Evolutionary conservation across 2,797 vertebrate species (phyloP).

Genomic region (Lerista edwardsae): DNA sequence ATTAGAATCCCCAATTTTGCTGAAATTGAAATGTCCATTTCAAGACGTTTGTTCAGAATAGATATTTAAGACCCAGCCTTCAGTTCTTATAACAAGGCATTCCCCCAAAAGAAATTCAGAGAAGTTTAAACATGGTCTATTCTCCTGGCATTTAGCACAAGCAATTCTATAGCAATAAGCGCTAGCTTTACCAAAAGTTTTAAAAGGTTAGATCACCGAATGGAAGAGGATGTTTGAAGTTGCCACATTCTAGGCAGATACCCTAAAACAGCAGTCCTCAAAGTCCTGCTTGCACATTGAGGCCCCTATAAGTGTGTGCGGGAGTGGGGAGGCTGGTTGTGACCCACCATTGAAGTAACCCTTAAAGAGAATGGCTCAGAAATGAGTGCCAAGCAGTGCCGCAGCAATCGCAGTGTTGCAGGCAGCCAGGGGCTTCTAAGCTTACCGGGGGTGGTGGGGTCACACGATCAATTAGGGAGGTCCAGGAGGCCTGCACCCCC

Average conservation of each 20-base stretch:
- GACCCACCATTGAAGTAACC: too few species aligned
- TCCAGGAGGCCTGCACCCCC: too few species aligned
- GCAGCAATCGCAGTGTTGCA: too few species aligned
- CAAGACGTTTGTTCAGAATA: constrained; percentile 24
- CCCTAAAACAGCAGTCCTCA: too few species aligned
- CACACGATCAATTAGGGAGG: too few species aligned
- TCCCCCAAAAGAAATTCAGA: constrained; percentile 45
- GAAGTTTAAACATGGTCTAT: constrained; percentile 29
- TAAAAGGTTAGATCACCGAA: constrained; percentile 37
- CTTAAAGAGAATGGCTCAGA: too few species aligned
- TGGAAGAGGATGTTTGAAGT: constrained; percentile 57
- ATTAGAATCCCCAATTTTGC: constrained; percentile 20
- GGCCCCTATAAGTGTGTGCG: too few species aligned
- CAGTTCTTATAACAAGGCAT: constrained; percentile 47
- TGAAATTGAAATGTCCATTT: constrained; percentile 30
- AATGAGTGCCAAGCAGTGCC: too few species aligned
- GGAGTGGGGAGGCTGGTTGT: too few species aligned
- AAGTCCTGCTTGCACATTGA: too few species aligned
- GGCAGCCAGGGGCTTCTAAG: too few species aligned
- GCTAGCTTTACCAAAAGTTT: constrained; percentile 15
- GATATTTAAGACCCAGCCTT: constrained; percentile 7
- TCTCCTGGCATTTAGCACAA: constrained; percentile 16
- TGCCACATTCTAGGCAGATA: constrained; percentile 41
- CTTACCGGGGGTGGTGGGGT: too few species aligned
- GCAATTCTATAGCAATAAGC: constrained; percentile 27